A percentile compares a stretch with the other conserved stretches of the same genome.
Conservation (phyloP, 2,797 vertebrate genomes). For the Scyliorhinus canicula region DNA sequence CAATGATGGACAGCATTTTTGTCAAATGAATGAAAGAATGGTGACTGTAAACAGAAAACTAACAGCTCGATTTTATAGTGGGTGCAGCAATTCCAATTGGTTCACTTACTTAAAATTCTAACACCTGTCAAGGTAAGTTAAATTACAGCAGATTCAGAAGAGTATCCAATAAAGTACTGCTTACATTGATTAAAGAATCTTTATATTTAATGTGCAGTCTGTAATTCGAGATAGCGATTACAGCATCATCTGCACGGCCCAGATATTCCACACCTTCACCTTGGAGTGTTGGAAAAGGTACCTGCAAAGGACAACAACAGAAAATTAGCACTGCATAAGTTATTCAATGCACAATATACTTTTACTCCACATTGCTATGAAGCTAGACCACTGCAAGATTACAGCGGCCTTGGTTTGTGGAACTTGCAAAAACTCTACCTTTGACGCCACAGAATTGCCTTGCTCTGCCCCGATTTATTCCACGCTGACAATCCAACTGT, state of each 20-base stretch:
- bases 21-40: not conserved
- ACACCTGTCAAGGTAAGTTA: not conserved
- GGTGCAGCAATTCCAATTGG: not conserved
- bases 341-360: not conserved
- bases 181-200: slow-evolving; percentile 95
- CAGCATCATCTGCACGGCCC: slow-evolving; percentile 81
- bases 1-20: not conserved
- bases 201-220: slow-evolving; percentile 97
- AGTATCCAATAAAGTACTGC: slow-evolving; percentile 45
- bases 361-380: not conserved
- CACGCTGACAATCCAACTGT: not conserved
- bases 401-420: not conserved
- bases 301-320: slow-evolving; percentile 55
- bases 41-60: not conserved
- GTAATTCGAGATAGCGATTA: slow-evolving; percentile 98
- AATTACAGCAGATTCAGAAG: not conserved
- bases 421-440: not conserved
- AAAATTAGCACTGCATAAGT: not conserved
- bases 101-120: not conserved
- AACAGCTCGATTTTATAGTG: not conserved
- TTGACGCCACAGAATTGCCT: not conserved
- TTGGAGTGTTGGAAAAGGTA: slow-evolving; percentile 91
- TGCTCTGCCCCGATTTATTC: not conserved
- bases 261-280: slow-evolving; percentile 96
- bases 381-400: not conserved